Percentiles rank a stretch among this genome's conserved stretches.
These are phyloP conservation scores for Pithys albifrons DNA, from an alignment of 2,113 vertebrate genomes.

Conservation along the genomic window DNA sequence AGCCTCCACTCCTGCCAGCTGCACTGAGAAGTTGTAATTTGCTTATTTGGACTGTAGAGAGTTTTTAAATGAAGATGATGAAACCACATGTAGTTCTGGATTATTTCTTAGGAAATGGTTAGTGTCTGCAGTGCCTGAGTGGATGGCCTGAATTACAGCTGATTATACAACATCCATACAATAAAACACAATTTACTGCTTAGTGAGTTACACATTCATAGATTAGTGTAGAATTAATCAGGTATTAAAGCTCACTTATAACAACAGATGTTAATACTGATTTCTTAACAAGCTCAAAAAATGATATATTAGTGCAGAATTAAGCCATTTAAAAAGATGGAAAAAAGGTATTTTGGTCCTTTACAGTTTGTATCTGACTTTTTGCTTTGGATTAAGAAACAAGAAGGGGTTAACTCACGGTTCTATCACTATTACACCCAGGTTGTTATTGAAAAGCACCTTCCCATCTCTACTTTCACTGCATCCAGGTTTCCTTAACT, in stretches of 20 bases:
- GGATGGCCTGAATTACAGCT: not conserved
- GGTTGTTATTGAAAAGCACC: conserved; percentile 86
- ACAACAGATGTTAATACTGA: not conserved
- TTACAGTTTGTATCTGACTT: not conserved
- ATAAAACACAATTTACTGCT: not conserved
- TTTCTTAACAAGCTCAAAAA: not conserved
- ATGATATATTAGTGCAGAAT: not conserved
- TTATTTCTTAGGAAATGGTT: not conserved
- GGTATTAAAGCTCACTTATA: not conserved
- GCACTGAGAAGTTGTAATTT: not conserved
- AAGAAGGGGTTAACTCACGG: conserved; percentile 35
- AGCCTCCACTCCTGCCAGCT: not conserved
- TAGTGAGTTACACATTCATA: not conserved
- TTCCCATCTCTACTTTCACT: conserved; percentile 79
- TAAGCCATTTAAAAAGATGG: not conserved
- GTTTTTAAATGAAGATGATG: not conserved
- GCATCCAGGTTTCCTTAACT: conserved; percentile 82
- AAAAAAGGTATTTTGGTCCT: not conserved
- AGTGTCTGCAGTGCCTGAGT: conserved; percentile 2
- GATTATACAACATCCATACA: not conserved
- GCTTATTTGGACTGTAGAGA: not conserved
- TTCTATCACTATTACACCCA: conserved; percentile 80
- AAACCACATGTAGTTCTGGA: not conserved
- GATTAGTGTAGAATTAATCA: not conserved
- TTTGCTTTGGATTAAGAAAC: not conserved